Base-by-base conservation (phyloP, 2,113 vertebrate species). In the Cygnus buccinator region DNA sequence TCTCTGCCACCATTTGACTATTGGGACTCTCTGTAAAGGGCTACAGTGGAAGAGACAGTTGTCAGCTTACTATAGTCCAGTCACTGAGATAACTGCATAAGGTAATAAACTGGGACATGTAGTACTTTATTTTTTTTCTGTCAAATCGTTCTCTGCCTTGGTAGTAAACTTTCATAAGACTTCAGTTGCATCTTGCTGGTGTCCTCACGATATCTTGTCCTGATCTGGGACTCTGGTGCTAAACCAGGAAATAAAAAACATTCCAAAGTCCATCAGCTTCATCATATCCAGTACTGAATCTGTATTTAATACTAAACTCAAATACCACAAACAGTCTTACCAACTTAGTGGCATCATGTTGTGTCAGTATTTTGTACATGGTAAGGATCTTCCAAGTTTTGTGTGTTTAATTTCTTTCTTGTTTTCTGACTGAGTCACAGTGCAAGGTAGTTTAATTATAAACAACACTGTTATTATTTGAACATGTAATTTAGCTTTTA, bases 171-270 rank as follows among this genome's bases (percentile, higher is more conserved):
- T 72, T 41, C 55, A 35, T 29, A 26, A 18, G 39, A 90, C 39
- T 90, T 90, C 6, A 62, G 68, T 10, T 43, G 7, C 28, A 21
- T 43, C 21, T 6, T 81, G 11, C 11, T 74, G 44, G 9, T 58
- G 23, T 74, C 25, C 13, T 87, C 16, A 37, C 28, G 37, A 25
- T 11, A 8, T 61, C 52, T 82, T 85, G 33, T 46, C 21, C 11
- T 58, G 29, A 62, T 43, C 5, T 74, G 17, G 35, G 39, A 54
- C 37, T 29, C 0, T 1, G 0, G 2, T 48, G 11, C 72, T 63
- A 75, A 48, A 62, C 37, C 20, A 50, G 46, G 35, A 77, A 10
- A 54, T 26, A 22, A 65, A 74, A 70, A 29, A 0, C 0, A 2
- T 52, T 61, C 18, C 25, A 4, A 39, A 84, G 12, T 66, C 25